phyloP scores from a whole-genome alignment of 2,113 vertebrate species.

The Plecotus auritus region DNA sequence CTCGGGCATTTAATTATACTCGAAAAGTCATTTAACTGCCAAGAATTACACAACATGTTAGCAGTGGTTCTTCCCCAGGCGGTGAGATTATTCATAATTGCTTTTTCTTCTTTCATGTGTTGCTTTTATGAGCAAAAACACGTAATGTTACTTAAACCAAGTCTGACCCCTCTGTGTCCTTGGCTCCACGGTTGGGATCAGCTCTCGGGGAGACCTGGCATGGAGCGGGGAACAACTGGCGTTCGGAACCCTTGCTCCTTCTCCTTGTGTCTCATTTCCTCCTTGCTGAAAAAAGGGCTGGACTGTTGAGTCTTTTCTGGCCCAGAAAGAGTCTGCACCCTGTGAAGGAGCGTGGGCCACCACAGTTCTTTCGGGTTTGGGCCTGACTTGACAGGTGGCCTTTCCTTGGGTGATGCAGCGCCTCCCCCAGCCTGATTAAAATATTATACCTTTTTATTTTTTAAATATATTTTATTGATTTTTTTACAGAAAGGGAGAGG shows the following conservation, averaged over 20 bases:
- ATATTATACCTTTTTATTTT: neutral
- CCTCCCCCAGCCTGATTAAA: neutral
- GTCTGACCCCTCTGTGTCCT: neutral
- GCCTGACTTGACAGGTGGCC: neutral
- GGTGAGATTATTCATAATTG: neutral
- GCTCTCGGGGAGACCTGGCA: neutral
- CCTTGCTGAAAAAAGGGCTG: neutral
- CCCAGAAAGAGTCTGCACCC: neutral
- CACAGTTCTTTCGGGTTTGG: neutral
- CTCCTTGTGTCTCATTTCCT: neutral
- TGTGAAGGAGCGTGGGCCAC: too few species aligned
- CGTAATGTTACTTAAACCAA: neutral
- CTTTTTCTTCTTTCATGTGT: neutral
- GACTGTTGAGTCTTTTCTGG: neutral
- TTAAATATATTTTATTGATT: too few species aligned
- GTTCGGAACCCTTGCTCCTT: neutral
- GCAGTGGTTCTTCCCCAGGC: conserved; percentile 17
- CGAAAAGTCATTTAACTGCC: conserved; percentile 30
- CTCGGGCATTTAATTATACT: conserved; percentile 1
- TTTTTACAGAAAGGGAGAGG: too few species aligned
- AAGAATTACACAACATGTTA: neutral
- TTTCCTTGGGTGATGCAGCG: neutral
- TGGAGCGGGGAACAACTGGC: neutral
- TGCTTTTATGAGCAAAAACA: neutral
- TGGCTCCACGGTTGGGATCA: neutral